phyloP scores from a whole-genome alignment of 2,797 vertebrate species.

The Poeciliopsis presidionis region DNA sequence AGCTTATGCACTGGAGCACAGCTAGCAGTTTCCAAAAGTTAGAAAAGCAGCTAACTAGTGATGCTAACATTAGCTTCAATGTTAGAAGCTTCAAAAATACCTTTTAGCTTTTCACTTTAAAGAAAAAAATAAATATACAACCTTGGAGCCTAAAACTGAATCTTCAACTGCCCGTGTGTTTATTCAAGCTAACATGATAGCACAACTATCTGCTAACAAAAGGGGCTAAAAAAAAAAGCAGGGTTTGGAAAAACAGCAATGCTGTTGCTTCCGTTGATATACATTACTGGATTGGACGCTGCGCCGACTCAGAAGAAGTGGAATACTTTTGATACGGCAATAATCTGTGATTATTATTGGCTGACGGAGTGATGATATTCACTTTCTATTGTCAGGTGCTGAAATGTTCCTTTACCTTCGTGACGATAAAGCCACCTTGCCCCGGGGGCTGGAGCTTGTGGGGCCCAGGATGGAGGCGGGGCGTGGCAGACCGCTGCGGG shows the following conservation, averaged over 20 bases:
- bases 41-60: not conserved
- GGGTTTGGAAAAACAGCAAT: not conserved
- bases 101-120: not conserved
- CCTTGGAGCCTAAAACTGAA: no score
- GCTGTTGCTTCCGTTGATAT: not conserved
- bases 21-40: not conserved
- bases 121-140: not conserved
- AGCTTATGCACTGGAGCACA: not conserved
- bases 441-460: slow-evolving; percentile 83
- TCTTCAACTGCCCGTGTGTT: no score
- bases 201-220: not conserved
- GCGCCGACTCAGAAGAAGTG: not conserved
- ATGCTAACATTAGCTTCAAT: no score
- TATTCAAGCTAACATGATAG: not conserved
- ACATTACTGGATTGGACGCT: no score
- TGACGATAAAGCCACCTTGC: slow-evolving; percentile 87
- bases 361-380: not conserved
- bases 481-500: slow-evolving; percentile 88
- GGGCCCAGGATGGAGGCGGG: slow-evolving; percentile 83
- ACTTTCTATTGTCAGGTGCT: not conserved
- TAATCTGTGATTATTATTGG: not conserved
- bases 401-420: slow-evolving; percentile 80
- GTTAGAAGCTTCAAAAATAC: not conserved
- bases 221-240: not conserved
- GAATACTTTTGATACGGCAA: not conserved